A percentile compares a stretch with the other conserved stretches of the same genome.
Evolutionary conservation across 2,113 vertebrate species (phyloP).

Genomic region (Heloderma charlesbogerti): DNA sequence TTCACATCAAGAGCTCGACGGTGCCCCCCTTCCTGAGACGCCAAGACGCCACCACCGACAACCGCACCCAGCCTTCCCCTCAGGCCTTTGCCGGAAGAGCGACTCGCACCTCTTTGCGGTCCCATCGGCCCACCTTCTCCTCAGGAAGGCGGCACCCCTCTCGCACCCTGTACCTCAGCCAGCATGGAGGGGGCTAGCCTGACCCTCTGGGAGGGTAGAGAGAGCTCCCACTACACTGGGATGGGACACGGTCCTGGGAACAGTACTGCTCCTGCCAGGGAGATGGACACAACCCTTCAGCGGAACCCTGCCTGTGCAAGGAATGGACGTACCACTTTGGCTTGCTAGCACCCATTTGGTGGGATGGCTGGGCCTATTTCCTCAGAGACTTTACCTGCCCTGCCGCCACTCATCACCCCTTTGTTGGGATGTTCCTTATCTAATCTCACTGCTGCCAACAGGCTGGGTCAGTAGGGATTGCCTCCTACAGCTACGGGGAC

Average conservation of each 20-base stretch:
- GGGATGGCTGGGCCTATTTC: conserved; percentile 20
- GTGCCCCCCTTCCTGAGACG: conserved; percentile 87
- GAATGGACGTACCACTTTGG: conserved; percentile 39
- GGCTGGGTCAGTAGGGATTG: conserved; percentile 5
- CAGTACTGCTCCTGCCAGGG: conserved; percentile 23
- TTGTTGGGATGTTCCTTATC: neutral
- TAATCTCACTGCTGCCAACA: neutral
- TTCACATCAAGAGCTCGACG: conserved; percentile 92
- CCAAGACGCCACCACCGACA: conserved; percentile 68
- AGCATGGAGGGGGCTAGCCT: neutral
- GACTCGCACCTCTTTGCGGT: conserved; percentile 41
- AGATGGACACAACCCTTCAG: conserved; percentile 7
- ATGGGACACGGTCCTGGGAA: neutral
- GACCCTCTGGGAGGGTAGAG: neutral
- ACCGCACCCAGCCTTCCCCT: conserved; percentile 48
- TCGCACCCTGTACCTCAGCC: conserved; percentile 64
- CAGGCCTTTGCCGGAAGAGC: conserved; percentile 11
- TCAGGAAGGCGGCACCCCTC: conserved; percentile 15
- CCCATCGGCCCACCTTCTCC: conserved; percentile 12
- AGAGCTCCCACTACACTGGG: no score
- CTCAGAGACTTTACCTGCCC: conserved; percentile 14
- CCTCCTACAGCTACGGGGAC: neutral
- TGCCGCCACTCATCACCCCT: neutral
- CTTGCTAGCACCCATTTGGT: neutral
- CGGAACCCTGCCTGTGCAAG: conserved; percentile 53